Percentiles rank a stretch among this genome's conserved stretches.
These are phyloP conservation scores for Tinea pellionella DNA, from an alignment of 2,888 invertebrate genomes.

Conservation along the genomic window DNA sequence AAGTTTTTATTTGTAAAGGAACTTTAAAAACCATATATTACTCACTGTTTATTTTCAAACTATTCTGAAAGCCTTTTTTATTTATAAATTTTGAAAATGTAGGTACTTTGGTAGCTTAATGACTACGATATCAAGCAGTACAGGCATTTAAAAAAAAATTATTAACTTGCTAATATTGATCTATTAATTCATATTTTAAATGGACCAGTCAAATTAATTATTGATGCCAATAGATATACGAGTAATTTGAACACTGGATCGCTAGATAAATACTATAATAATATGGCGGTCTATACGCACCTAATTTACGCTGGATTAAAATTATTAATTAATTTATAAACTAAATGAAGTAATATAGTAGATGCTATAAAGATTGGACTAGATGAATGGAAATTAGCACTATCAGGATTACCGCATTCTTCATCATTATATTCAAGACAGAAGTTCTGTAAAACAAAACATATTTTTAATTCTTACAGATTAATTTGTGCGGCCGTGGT, in stretches of 20 bases:
- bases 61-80: no score
- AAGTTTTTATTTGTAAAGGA: not conserved
- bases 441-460: conserved; percentile 46
- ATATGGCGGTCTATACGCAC: not conserved
- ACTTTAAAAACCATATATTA: not conserved
- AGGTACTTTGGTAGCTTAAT: no score
- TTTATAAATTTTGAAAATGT: no score
- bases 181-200: not conserved
- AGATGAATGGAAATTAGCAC: not conserved
- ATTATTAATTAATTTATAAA: conserved; percentile 22
- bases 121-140: no score
- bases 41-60: no score
- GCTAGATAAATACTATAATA: not conserved
- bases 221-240: not conserved
- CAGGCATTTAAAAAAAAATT: no score
- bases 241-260: no score
- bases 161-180: no score
- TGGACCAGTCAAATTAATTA: not conserved
- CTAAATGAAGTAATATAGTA: conserved; percentile 20
- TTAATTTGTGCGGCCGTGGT: no score
- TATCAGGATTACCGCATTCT: conserved; percentile 38
- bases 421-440: conserved; percentile 54
- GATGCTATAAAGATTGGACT: not conserved
- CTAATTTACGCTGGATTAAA: conserved; percentile 30
- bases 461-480: no score